Evolutionary conservation across 2,888 invertebrate genomes (phyloP).

Genomic region (Acrocera orbiculus): DNA sequence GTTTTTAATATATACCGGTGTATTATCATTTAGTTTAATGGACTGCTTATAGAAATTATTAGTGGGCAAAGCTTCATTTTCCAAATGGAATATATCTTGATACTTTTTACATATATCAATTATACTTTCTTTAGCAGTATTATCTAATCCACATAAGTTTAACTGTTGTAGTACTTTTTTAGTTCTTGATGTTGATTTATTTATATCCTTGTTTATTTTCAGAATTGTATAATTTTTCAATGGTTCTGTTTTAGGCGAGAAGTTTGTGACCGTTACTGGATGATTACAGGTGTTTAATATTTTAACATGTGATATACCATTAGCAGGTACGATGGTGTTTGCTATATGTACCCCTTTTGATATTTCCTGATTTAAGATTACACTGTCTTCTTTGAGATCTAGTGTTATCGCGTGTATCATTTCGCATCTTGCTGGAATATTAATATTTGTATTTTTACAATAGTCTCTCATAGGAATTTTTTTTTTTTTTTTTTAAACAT

Average conservation of each 20-base stretch:
- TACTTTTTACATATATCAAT: neutral
- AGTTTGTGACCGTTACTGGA: neutral
- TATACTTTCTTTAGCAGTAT: neutral
- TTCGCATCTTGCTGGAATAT: constrained; percentile 4
- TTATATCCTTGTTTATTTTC: neutral
- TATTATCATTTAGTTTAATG: neutral
- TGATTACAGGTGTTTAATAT: neutral
- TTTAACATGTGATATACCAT: constrained; percentile 6
- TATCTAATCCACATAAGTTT: neutral
- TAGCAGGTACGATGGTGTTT: constrained; percentile 3
- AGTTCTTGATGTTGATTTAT: neutral
- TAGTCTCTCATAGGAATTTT: too few species aligned
- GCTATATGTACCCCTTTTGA: constrained; percentile 3
- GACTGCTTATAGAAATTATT: constrained; percentile 1
- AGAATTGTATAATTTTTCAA: neutral
- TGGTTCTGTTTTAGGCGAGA: neutral
- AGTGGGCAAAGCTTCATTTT: neutral
- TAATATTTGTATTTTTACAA: neutral
- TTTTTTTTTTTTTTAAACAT: too few species aligned
- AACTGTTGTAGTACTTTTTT: neutral
- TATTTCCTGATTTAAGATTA: constrained; percentile 5
- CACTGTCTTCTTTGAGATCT: constrained; percentile 3
- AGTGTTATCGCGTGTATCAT: neutral
- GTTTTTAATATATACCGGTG: constrained; percentile 1
- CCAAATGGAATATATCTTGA: neutral